A percentile compares a stretch with the other conserved stretches of the same genome.
phyloP scores from a whole-genome alignment of 35 echinoderm and acorn worm genomes.

The Eucidaris tribuloides region DNA sequence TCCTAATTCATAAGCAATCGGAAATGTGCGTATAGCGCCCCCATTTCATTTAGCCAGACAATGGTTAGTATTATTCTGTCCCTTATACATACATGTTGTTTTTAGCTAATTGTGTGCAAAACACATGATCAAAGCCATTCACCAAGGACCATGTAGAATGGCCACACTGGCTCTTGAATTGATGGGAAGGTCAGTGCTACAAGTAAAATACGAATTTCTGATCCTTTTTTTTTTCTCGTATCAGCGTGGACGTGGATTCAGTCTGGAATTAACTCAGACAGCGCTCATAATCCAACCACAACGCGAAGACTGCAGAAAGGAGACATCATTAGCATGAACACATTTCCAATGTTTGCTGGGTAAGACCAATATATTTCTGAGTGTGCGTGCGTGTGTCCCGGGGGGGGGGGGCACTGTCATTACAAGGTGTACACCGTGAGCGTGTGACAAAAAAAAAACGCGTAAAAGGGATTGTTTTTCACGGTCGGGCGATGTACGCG shows the following conservation, averaged over 20 bases:
- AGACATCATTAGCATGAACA: constrained; percentile 79
- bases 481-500: too few species aligned
- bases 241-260: constrained; percentile 77
- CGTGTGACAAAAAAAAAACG: too few species aligned
- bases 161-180: background rate
- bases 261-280: constrained; percentile 80
- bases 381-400: too few species aligned
- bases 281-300: constrained; percentile 90
- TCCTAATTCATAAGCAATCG: too few species aligned
- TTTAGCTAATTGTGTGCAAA: background rate
- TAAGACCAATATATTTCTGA: too few species aligned
- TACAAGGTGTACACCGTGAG: too few species aligned
- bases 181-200: background rate
- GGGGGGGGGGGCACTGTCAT: too few species aligned
- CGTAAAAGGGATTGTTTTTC: too few species aligned
- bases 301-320: constrained; percentile 69
- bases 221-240: constrained; percentile 1
- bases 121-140: background rate
- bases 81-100: background rate
- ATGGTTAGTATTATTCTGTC: too few species aligned
- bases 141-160: background rate
- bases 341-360: constrained; percentile 94
- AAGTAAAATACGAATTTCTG: background rate
- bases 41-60: too few species aligned
- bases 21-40: too few species aligned